These are phyloP conservation scores for Mycetomoellerius zeteki DNA, from an alignment of 1,140 invertebrate species.

Conservation along the genomic window DNA sequence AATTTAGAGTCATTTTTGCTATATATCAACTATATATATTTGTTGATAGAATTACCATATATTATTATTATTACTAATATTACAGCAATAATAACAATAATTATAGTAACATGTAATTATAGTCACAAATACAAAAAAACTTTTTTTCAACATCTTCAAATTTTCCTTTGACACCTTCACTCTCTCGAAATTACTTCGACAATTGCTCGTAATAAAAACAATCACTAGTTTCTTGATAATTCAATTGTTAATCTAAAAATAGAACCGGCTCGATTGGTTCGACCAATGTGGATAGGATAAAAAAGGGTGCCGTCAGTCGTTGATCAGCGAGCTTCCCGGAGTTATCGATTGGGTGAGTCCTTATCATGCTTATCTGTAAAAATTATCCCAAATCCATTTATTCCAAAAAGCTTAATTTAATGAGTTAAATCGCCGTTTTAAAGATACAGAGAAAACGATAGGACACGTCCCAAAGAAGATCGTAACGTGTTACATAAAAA, in stretches of 20 bases:
- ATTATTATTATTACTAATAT: too few species aligned
- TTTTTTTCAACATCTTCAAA: too few species aligned
- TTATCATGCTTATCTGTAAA: slow-evolving; percentile 19
- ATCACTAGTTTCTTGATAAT: slow-evolving; percentile 31
- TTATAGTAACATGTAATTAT: too few species aligned
- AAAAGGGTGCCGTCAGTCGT: slow-evolving; percentile 65
- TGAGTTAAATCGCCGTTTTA: not conserved
- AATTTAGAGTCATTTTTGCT: too few species aligned
- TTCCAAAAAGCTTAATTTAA: not conserved
- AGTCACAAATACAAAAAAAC: too few species aligned
- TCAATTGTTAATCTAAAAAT: slow-evolving; percentile 75
- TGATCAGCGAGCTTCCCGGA: slow-evolving; percentile 55
- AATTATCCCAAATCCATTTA: slow-evolving; percentile 15
- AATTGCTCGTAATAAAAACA: slow-evolving; percentile 23
- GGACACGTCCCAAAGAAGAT: not conserved
- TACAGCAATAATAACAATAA: too few species aligned
- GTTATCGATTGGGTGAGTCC: slow-evolving; percentile 62
- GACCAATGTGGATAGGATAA: slow-evolving; percentile 24
- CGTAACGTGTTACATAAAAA: not conserved
- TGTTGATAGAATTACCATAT: too few species aligned
- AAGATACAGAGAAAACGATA: slow-evolving; percentile 6
- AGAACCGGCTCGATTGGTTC: slow-evolving; percentile 36
- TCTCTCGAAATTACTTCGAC: slow-evolving; percentile 53
- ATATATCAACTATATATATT: too few species aligned
- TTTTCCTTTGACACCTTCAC: too few species aligned